These are phyloP conservation scores for Poeciliopsis turrubarensis DNA, from an alignment of 2,113 vertebrate species.

Conservation along the genomic window DNA sequence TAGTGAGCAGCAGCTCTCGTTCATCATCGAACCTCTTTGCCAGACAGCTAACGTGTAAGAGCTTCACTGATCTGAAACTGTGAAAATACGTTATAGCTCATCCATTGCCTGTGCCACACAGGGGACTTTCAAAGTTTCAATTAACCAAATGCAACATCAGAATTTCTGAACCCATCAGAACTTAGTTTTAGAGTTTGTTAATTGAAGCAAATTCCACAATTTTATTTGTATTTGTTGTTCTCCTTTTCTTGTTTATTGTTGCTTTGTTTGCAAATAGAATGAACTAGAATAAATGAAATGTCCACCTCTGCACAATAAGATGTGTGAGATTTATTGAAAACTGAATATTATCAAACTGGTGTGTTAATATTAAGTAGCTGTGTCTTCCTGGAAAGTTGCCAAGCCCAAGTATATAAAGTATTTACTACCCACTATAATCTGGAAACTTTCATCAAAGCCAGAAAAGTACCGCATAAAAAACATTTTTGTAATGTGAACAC, in stretches of 20 bases:
- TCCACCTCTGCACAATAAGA: slow-evolving; percentile 10
- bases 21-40: slow-evolving; percentile 12
- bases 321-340: background rate
- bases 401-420: background rate
- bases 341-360: background rate
- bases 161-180: slow-evolving; percentile 42
- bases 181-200: slow-evolving; percentile 49
- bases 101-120: slow-evolving; percentile 40
- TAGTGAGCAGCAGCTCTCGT: slow-evolving; percentile 12
- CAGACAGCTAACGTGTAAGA: slow-evolving; percentile 52
- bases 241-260: slow-evolving; percentile 38
- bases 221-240: slow-evolving; percentile 51
- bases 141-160: slow-evolving; percentile 61
- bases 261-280: slow-evolving; percentile 40
- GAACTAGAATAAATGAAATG: slow-evolving; percentile 23
- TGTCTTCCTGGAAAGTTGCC: slow-evolving; percentile 29
- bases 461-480: background rate
- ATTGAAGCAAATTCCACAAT: slow-evolving; percentile 57
- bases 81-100: slow-evolving; percentile 60
- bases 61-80: slow-evolving; percentile 70
- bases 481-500: background rate
- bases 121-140: slow-evolving; percentile 60
- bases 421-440: background rate
- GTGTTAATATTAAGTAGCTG: slow-evolving; percentile 21
- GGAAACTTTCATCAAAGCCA: background rate